A percentile compares a stretch with the other conserved stretches of the same genome.
Evolutionary conservation across 2,113 vertebrate species (phyloP).

Genomic region (Aspidoscelis tigris): DNA sequence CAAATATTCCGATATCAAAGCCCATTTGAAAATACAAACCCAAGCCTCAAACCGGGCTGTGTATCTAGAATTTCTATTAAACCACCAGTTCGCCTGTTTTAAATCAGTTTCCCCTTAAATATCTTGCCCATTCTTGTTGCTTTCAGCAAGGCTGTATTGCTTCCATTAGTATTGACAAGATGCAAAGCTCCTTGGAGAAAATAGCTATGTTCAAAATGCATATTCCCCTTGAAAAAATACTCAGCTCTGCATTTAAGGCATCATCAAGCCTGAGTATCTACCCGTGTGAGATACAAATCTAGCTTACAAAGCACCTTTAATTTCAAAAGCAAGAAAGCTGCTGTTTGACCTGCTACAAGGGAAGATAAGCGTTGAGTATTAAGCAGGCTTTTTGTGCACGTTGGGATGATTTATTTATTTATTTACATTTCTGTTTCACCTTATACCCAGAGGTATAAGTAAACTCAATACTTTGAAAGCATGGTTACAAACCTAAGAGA

Average conservation of each 20-base stretch:
- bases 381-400: not conserved
- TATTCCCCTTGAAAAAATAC: not conserved
- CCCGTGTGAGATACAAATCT: not conserved
- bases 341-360: not conserved
- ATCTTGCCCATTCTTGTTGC: no score
- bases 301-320: not conserved
- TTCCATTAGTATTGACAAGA: not conserved
- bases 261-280: not conserved
- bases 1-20: no score
- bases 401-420: not conserved
- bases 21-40: no score
- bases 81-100: no score
- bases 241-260: not conserved
- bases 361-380: not conserved
- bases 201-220: not conserved
- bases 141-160: not conserved
- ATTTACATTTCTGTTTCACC: no score
- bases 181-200: not conserved
- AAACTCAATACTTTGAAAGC: no score
- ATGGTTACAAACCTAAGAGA: no score
- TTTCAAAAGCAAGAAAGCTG: not conserved
- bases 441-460: no score
- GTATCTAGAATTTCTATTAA: no score
- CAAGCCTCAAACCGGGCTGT: no score
- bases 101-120: no score